phyloP scores from a whole-genome alignment of 2,797 vertebrate species.

The Megalops cyprinoides region DNA sequence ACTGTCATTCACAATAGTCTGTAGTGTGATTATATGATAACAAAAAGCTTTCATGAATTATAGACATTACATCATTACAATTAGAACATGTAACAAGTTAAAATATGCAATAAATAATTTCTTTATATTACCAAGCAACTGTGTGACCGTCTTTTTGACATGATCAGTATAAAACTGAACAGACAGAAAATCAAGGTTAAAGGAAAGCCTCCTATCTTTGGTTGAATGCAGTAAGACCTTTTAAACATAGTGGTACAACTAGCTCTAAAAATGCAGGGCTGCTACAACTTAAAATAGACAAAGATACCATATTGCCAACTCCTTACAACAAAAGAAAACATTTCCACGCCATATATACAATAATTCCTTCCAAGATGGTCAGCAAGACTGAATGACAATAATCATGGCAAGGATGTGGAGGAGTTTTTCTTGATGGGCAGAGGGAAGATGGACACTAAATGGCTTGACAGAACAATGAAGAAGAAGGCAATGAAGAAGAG shows the following conservation, averaged over 20 bases:
- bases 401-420: no score
- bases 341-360: no score
- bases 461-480: neutral
- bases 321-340: no score
- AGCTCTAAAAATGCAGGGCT: no score
- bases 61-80: no score
- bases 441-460: neutral
- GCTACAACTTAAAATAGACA: no score
- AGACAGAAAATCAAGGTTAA: conserved; percentile 10
- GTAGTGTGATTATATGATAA: neutral
- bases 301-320: no score
- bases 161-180: neutral
- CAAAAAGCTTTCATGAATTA: neutral
- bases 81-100: neutral
- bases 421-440: conserved; percentile 15
- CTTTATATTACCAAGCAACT: neutral
- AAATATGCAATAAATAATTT: conserved; percentile 8
- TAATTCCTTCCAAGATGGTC: no score
- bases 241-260: no score
- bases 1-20: neutral
- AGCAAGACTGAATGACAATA: no score
- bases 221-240: no score
- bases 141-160: neutral
- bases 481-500: neutral
- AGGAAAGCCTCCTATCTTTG: no score